Percentiles rank a stretch among this genome's conserved stretches.
Conservation (phyloP, 2,888 invertebrate species). For the Ganaspis brasiliensis region DNA sequence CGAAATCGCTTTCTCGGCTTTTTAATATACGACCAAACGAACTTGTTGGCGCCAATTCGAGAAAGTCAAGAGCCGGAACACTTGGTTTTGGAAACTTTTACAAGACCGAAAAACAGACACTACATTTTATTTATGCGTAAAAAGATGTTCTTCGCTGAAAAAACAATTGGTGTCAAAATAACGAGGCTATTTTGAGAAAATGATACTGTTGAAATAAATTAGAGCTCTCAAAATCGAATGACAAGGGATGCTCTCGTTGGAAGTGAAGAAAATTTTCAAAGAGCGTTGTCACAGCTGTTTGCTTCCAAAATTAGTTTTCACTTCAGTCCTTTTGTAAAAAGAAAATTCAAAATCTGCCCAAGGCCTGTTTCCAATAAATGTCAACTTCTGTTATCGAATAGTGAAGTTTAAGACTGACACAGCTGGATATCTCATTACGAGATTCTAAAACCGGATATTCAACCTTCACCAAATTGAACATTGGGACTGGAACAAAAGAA, state of each 20-base stretch:
- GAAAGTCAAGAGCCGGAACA: slow-evolving; percentile 27
- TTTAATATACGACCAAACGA: slow-evolving; percentile 29
- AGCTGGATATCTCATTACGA: slow-evolving; percentile 24
- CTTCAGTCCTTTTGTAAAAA: slow-evolving; percentile 12
- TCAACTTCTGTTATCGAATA: slow-evolving; percentile 40
- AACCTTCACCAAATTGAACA: slow-evolving; percentile 36
- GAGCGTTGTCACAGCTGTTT: slow-evolving; percentile 20
- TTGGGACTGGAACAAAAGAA: slow-evolving; percentile 26
- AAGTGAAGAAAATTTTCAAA: slow-evolving; percentile 1
- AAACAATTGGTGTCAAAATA: background rate
- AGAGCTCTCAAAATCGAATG: background rate
- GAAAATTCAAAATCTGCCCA: background rate
- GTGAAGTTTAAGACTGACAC: slow-evolving; percentile 26
- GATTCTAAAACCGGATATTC: slow-evolving; percentile 40
- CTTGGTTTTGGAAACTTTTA: background rate
- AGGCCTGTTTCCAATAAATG: slow-evolving; percentile 27
- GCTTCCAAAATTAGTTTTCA: slow-evolving; percentile 5
- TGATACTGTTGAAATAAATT: background rate
- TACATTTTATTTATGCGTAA: background rate
- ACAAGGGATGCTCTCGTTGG: background rate
- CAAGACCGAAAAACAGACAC: slow-evolving; percentile 18
- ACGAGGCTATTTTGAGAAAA: background rate
- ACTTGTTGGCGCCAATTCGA: slow-evolving; percentile 26
- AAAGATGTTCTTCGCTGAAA: background rate
- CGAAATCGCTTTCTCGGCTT: slow-evolving; percentile 36